phyloP scores from a whole-genome alignment of 1,140 invertebrate species.

The Dreissena polymorpha region DNA sequence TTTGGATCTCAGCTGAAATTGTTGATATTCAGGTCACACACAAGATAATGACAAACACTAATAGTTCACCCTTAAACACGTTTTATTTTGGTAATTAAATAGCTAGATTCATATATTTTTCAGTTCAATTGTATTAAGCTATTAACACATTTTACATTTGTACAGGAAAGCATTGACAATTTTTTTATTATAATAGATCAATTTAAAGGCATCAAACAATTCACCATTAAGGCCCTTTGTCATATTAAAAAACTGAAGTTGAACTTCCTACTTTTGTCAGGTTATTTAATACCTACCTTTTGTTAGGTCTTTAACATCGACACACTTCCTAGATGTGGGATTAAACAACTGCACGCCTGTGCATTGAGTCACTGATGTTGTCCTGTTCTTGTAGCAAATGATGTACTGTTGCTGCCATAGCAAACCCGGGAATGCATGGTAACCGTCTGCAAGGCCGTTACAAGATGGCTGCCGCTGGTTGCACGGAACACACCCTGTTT shows the following conservation, averaged over 20 bases:
- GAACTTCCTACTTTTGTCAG: too few relatives aligned
- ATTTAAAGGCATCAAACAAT: too few relatives aligned
- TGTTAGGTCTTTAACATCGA: conserved; percentile 8
- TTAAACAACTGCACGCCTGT: conserved; percentile 34
- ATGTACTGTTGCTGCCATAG: conserved; percentile 62
- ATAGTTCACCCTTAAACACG: too few relatives aligned
- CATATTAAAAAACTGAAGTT: too few relatives aligned
- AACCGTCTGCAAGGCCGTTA: conserved; percentile 62
- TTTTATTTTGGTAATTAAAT: too few relatives aligned
- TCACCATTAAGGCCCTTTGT: too few relatives aligned
- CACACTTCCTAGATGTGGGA: conserved; percentile 23
- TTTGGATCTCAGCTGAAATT: conserved; percentile 38
- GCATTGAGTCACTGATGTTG: conserved; percentile 41
- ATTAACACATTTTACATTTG: too few relatives aligned
- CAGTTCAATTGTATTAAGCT: too few relatives aligned
- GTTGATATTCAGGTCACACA: neutral
- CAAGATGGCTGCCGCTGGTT: conserved; percentile 61
- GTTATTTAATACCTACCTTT: conserved; percentile 11
- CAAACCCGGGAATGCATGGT: conserved; percentile 59
- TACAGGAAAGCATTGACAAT: too few relatives aligned
- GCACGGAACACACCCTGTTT: conserved; percentile 60
- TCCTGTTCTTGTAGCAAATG: conserved; percentile 62
- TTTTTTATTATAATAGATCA: too few relatives aligned
- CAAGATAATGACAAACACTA: too few relatives aligned
- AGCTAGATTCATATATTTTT: too few relatives aligned